phyloP scores from a whole-genome alignment of 2,113 vertebrate species.

The Pyxicephalus adspersus region DNA sequence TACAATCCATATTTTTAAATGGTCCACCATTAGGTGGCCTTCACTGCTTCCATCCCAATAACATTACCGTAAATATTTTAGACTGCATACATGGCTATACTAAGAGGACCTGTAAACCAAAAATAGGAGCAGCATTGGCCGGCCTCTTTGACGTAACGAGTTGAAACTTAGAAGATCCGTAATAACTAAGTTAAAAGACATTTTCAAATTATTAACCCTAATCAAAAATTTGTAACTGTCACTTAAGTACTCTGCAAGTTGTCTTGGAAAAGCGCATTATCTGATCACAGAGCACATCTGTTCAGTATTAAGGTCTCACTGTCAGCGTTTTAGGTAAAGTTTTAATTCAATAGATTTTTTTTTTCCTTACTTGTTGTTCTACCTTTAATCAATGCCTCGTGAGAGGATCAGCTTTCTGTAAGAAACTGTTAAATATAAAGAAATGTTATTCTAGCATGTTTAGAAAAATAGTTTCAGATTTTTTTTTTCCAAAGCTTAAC shows the following conservation, averaged over 20 bases:
- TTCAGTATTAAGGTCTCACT: slow-evolving; percentile 93
- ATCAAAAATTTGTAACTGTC: slow-evolving; percentile 82
- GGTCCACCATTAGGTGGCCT: too few species aligned
- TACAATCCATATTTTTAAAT: too few species aligned
- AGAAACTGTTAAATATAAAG: slow-evolving; percentile 96
- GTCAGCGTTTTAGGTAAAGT: slow-evolving; percentile 95
- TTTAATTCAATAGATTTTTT: slow-evolving; percentile 96
- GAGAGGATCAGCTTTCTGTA: slow-evolving; percentile 95
- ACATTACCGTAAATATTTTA: too few species aligned
- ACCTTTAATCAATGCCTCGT: slow-evolving; percentile 96
- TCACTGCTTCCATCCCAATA: too few species aligned
- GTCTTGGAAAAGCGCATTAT: slow-evolving; percentile 78
- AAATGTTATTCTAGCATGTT: slow-evolving; percentile 99
- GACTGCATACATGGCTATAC: not conserved
- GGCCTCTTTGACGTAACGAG: not conserved
- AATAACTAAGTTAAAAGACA: slow-evolving; percentile 61
- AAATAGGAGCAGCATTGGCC: not conserved
- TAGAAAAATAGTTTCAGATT: slow-evolving; percentile 88
- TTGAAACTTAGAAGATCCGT: slow-evolving; percentile 53
- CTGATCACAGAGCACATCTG: slow-evolving; percentile 91
- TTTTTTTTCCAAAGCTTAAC: slow-evolving; percentile 84
- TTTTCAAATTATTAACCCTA: slow-evolving; percentile 72
- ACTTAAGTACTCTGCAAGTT: slow-evolving; percentile 72
- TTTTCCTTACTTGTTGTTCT: slow-evolving; percentile 91
- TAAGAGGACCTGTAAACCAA: not conserved